These are phyloP conservation scores for Apus apus DNA, from an alignment of 2,113 vertebrate genomes.

Conservation along the genomic window DNA sequence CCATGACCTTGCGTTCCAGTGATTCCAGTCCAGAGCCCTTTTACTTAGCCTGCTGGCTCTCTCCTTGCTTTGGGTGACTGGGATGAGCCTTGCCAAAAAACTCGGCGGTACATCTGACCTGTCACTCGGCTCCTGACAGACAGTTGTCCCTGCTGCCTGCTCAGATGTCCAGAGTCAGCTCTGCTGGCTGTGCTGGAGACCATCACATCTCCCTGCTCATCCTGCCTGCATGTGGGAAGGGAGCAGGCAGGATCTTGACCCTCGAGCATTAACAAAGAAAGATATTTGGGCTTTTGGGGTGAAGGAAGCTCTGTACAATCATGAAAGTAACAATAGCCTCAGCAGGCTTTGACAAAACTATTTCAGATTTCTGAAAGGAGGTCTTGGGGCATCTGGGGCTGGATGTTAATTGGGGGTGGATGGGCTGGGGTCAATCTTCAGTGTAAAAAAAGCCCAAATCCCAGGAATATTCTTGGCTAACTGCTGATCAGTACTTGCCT, in stretches of 20 bases:
- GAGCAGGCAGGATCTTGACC: neutral
- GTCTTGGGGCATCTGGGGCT: neutral
- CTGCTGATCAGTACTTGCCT: neutral
- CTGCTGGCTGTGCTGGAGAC: neutral
- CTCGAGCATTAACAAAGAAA: neutral
- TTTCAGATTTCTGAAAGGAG: neutral
- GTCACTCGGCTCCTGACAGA: neutral
- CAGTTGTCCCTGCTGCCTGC: neutral
- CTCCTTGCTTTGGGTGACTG: neutral
- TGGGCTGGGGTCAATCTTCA: neutral
- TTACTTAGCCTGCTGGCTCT: neutral
- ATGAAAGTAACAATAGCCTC: neutral
- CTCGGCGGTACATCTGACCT: neutral
- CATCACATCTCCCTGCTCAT: rapidly evolving
- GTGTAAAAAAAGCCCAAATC: neutral
- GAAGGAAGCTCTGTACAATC: neutral
- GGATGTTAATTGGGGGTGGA: neutral
- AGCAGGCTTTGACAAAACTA: neutral
- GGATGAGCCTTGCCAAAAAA: neutral
- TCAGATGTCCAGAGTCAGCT: neutral
- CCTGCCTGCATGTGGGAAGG: rapidly evolving
- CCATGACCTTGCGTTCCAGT: neutral
- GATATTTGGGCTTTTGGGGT: neutral
- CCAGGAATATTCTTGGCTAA: neutral
- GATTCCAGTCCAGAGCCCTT: neutral